A percentile compares a stretch with the other conserved stretches of the same genome.
Conservation (phyloP, 2,888 invertebrate genomes). For the Macrophya alboannulata region DNA sequence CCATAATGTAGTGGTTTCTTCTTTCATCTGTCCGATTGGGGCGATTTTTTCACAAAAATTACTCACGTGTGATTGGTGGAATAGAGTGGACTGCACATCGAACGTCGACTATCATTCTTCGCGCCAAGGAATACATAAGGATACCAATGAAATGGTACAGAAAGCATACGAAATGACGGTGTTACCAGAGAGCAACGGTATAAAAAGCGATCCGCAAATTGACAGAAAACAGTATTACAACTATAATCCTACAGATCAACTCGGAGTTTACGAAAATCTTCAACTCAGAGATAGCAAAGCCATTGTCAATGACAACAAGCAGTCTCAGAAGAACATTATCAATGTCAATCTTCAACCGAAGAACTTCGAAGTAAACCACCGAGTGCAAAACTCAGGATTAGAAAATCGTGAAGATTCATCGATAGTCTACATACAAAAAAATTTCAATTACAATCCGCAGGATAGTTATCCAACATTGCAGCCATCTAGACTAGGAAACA, state of each 20-base stretch:
- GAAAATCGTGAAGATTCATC: conserved; percentile 28
- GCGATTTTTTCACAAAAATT: conserved; percentile 86
- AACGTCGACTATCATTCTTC: conserved; percentile 80
- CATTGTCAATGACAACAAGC: not conserved
- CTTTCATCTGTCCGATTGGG: conserved; percentile 86
- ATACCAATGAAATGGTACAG: conserved; percentile 83
- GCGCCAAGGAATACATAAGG: conserved; percentile 78
- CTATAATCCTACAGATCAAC: conserved; percentile 26
- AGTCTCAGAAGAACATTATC: not conserved
- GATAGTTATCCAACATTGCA: conserved; percentile 22
- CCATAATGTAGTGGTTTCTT: conserved; percentile 82
- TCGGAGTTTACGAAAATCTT: conserved; percentile 43
- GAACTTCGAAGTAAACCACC: not conserved
- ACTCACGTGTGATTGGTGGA: conserved; percentile 87
- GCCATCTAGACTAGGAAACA: not conserved
- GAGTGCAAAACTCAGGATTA: not conserved
- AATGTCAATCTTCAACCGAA: not conserved
- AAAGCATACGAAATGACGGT: conserved; percentile 84
- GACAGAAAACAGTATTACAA: conserved; percentile 13
- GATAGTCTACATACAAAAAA: conserved; percentile 8
- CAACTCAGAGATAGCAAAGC: no score
- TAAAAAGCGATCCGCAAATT: not conserved
- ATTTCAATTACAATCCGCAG: conserved; percentile 20
- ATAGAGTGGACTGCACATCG: conserved; percentile 84
- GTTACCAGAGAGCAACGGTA: conserved; percentile 78